Percentiles rank a stretch among this genome's conserved stretches.
phyloP scores from a whole-genome alignment of 2,113 vertebrate species.

The Toxotes jaculatrix region DNA sequence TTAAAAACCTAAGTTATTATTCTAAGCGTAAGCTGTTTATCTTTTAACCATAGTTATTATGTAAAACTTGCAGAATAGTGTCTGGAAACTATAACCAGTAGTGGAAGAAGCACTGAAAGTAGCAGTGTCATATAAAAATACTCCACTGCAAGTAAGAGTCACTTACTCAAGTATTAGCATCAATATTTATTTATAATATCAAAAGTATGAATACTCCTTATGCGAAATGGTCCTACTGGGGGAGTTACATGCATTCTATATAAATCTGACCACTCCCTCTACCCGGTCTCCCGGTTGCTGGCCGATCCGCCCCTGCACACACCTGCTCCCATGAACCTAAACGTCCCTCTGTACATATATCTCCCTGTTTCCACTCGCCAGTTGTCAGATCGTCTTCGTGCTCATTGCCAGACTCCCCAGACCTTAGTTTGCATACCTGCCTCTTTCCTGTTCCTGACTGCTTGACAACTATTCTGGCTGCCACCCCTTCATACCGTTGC shows the following conservation, averaged over 20 bases:
- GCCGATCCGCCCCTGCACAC: background rate
- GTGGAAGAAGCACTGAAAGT: background rate
- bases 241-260: no score
- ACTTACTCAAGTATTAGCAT: background rate
- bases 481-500: no score
- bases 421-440: background rate
- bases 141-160: background rate
- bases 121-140: background rate
- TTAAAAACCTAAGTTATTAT: background rate
- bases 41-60: no score
- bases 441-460: background rate
- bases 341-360: background rate
- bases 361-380: background rate
- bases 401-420: background rate
- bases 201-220: background rate
- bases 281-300: background rate
- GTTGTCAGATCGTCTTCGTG: background rate
- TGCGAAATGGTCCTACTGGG: background rate
- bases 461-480: no score
- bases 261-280: background rate
- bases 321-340: background rate
- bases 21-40: background rate
- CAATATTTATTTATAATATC: background rate
- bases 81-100: background rate
- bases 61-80: background rate